Evolutionary conservation across 2,888 invertebrate genomes (phyloP).

Genomic region (Malachius bipustulatus): DNA sequence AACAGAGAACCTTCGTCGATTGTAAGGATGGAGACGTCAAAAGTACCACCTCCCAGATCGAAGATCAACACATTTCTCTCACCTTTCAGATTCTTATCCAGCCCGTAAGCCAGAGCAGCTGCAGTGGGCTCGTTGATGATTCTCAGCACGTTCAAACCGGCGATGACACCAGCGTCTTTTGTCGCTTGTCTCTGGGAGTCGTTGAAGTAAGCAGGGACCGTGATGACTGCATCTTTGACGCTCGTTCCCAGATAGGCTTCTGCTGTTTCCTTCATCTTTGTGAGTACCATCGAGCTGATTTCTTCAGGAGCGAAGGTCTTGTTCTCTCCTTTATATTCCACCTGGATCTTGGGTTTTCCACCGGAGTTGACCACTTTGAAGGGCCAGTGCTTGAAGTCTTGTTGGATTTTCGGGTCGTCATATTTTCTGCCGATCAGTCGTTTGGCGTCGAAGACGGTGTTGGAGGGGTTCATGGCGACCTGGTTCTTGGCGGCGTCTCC

Average conservation of each 20-base stretch:
- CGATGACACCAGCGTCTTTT: conserved; percentile 63
- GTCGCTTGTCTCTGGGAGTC: conserved; percentile 66
- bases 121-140: conserved; percentile 77
- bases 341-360: conserved; percentile 56
- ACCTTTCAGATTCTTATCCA: conserved; percentile 53
- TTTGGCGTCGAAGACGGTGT: conserved; percentile 62
- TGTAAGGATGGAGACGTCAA: conserved; percentile 73
- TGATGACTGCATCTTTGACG: conserved; percentile 62
- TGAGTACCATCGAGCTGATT: conserved; percentile 55
- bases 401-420: conserved; percentile 61
- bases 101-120: conserved; percentile 61
- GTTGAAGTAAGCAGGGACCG: conserved; percentile 63
- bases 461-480: conserved; percentile 59
- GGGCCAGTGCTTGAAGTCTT: conserved; percentile 76
- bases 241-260: conserved; percentile 57
- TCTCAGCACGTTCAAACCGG: conserved; percentile 56
- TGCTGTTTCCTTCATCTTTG: conserved; percentile 54
- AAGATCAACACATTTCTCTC: conserved; percentile 56
- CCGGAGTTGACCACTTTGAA: conserved; percentile 57
- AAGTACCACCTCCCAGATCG: conserved; percentile 54
- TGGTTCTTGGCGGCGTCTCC: conserved; percentile 84
- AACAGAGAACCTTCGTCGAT: conserved; percentile 68
- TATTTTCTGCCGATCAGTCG: conserved; percentile 71
- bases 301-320: conserved; percentile 58
- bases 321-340: conserved; percentile 49